phyloP scores from a whole-genome alignment of 1,140 invertebrate species.

The Drosophila bifasciata region DNA sequence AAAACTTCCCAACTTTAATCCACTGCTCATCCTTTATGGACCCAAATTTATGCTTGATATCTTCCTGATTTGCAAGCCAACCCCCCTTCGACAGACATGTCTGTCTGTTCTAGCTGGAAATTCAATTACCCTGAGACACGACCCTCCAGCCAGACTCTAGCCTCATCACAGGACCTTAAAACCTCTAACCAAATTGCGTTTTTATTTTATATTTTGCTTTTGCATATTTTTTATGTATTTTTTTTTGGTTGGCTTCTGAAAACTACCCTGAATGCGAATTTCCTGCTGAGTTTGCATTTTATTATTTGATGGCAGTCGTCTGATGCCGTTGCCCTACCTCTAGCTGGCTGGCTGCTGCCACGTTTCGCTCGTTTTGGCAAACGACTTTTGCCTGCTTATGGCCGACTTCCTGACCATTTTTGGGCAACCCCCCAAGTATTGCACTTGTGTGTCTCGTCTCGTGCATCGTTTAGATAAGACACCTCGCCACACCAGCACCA shows the following conservation, averaged over 20 bases:
- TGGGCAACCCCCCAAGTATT: conserved; percentile 5
- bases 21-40: neutral
- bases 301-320: conserved; percentile 53
- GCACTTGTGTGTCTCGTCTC: conserved; percentile 19
- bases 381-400: conserved; percentile 61
- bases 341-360: neutral
- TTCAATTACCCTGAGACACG: conserved; percentile 23
- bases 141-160: neutral
- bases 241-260: conserved; percentile 29
- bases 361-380: conserved; percentile 42
- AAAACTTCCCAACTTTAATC: neutral
- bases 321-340: conserved; percentile 3
- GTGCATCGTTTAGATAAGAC: conserved; percentile 66
- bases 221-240: neutral
- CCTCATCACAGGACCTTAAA: conserved; percentile 22
- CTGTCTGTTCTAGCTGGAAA: neutral
- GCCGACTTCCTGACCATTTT: conserved; percentile 61
- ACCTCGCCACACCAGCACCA: neutral
- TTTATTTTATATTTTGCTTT: conserved; percentile 9
- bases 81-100: no score
- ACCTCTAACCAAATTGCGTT: conserved; percentile 21
- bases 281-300: conserved; percentile 69
- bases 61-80: conserved; percentile 4
- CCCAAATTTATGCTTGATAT: neutral
- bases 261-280: conserved; percentile 51